Percentiles rank a stretch among this genome's conserved stretches.
Evolutionary conservation across 2,113 vertebrate species (phyloP).

Genomic region (Etia nguti): DNA sequence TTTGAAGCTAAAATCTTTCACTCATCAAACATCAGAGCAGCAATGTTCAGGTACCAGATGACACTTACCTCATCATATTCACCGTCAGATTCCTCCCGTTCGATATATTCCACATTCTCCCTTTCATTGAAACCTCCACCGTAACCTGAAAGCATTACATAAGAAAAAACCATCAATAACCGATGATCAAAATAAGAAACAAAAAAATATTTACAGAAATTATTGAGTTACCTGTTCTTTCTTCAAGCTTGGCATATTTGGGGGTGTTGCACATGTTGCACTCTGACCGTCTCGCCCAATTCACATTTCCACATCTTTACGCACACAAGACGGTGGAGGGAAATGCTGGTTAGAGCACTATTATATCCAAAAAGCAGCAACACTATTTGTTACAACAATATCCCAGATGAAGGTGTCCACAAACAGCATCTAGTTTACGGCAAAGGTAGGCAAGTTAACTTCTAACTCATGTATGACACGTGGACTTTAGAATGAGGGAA

Average conservation of each 20-base stretch:
- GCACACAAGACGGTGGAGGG: not conserved
- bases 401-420: rapidly evolving
- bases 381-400: not conserved
- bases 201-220: not conserved
- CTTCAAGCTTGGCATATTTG: conserved; percentile 96
- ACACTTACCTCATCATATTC: conserved; percentile 92
- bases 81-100: conserved; percentile 96
- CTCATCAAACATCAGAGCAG: not conserved
- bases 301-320: conserved; percentile 93
- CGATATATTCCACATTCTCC: conserved; percentile 96
- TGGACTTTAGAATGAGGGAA: not conserved
- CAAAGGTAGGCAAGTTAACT: not conserved
- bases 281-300: conserved; percentile 95
- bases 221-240: conserved; percentile 84
- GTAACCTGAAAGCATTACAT: conserved; percentile 77
- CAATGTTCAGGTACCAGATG: no score
- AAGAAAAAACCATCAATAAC: not conserved
- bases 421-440: not conserved
- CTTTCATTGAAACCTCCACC: conserved; percentile 98
- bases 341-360: not conserved
- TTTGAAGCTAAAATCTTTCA: not conserved
- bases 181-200: not conserved
- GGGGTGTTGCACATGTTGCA: conserved; percentile 99
- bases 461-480: rapidly evolving
- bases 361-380: not conserved